Conservation (phyloP, 2,797 vertebrate genomes). For the Pantherophis vulpinus region DNA sequence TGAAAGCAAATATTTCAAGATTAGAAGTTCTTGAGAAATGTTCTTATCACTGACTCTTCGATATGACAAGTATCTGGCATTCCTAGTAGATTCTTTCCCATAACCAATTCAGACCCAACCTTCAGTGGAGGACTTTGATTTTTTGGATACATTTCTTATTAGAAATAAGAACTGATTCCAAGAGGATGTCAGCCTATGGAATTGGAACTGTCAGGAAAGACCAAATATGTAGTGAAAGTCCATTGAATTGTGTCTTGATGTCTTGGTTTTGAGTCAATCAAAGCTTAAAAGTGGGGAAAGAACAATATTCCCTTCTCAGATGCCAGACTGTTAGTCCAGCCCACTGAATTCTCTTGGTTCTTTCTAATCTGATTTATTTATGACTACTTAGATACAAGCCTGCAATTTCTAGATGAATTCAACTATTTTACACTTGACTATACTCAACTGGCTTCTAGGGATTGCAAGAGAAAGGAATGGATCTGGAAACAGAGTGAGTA, state of each 20-base stretch:
- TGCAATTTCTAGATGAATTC: not conserved
- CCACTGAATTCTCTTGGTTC: not conserved
- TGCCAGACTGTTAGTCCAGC: not conserved
- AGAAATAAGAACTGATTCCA: not conserved
- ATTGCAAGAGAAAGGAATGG: not conserved
- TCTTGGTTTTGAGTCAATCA: not conserved
- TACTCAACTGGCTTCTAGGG: not conserved
- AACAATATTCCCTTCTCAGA: not conserved
- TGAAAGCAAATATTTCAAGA: constrained; percentile 53
- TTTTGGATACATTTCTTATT: not conserved
- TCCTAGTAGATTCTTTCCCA: constrained; percentile 14
- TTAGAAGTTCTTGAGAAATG: constrained; percentile 60
- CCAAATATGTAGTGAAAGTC: not conserved
- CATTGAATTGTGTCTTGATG: not conserved
- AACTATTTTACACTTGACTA: not conserved
- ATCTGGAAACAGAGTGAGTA: not conserved
- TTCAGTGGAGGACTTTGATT: not conserved
- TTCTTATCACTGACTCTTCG: constrained; percentile 49
- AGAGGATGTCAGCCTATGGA: not conserved
- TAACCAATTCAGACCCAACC: not conserved
- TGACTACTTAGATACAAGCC: not conserved
- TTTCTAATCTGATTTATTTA: not conserved
- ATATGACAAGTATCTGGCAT: constrained; percentile 47
- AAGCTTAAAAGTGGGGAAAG: not conserved
- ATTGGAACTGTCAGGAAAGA: not conserved